Base-by-base conservation (phyloP, 2,797 vertebrate genomes). In the Amblyopsis hoosieri region DNA sequence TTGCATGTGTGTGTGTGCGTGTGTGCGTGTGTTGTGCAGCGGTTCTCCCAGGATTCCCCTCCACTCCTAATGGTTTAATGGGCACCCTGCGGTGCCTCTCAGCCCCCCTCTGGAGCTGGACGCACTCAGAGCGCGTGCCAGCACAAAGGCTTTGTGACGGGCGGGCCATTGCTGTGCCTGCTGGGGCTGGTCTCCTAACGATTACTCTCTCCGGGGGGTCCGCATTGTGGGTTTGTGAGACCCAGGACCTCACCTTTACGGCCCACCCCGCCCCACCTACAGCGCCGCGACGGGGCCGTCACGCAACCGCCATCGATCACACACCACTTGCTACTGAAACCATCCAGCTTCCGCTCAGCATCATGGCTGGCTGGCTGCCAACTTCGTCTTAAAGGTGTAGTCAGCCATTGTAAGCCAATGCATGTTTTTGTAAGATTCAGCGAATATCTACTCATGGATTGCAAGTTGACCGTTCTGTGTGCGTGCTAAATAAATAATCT, bases 211-310 rank as follows among this genome's bases (percentile, higher is more conserved):
- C 88, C 85, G 33, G 91, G 91, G 84, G 89, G 88, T 85, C 87
- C 64, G 67, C 76, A 89, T 92, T 92, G 89, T 90, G 83, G 84
- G 75, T 59, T 73, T 42, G 66, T 75, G 80, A 90, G 83, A 87
- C 82, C 70, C 67, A 86, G 76, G 80, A 79, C 87, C 87, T 92
- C 91, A 93, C 91, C 92, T 93, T 91, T 90, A 92, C 88, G 91
- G 79, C 67, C 72, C 72, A 79, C 66, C 72, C 91, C 79, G n/a
- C n/a, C 54, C 54, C 3, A 23, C 54, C 54, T 12, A 23, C 77
- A 74, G 86, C n/a, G 85, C 74, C 84, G 56, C 85, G 61, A 69
- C 83, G 89, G 70, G 83, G 76, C 59, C 49, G 56, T 75, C 78
- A 84, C 54, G 67, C 79, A 88, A 81, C 83, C 80, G 74, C 71